Evolutionary conservation across 1,140 invertebrate genomes (phyloP), one percentile per base, ranked within the genome.

Genomic region (Carcinoscorpius rotundicauda): DNA sequence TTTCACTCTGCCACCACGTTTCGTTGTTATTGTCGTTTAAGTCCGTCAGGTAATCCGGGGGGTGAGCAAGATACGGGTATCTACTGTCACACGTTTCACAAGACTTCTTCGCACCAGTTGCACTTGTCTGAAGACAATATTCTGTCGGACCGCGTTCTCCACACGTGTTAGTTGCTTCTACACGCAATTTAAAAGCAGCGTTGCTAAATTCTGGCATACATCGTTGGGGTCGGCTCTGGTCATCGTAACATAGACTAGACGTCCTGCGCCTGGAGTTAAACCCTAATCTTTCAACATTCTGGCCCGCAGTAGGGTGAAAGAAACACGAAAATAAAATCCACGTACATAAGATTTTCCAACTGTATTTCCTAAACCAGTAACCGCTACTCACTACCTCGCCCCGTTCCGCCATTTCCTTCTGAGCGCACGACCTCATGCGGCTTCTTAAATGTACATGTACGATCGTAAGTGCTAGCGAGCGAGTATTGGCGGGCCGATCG

Each of bases 1-100:
- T 98, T 73, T 97, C 91, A 4, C 93, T 97, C 74, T 98, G 95
- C 96, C 96, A 99, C 93, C 93, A 98, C 0, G 96, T 97, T 67
- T 86, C 85, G 73, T 93, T 89, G 58, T 91, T 86, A 67, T 88
- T 85, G 66, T 87, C 87, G 70, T 95, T 90, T 72, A 91, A 83
- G 77, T 99, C 97, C 0, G 93, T 97, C 60, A 98, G 80, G 75
- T 83, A 93, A 10, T 80, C 76, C 2, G 88, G 82, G 4, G 86
- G 84, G 78, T 94, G 90, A 61, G 86, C 81, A 10, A 75, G 64
- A 4, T 66, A 66, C 2, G 82, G 83, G 1, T 73, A 66, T 11
- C 74, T 74, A 65, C 72, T 81, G 72, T 78, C 76, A 71, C 87
- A 87, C 49, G 78, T 70, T 59, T 87, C 82, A 71, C 87, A 89